Percentiles rank a stretch among this genome's conserved stretches.
Evolutionary conservation across 2,797 vertebrate species (phyloP).

Genomic region (Thalassophryne amazonica): DNA sequence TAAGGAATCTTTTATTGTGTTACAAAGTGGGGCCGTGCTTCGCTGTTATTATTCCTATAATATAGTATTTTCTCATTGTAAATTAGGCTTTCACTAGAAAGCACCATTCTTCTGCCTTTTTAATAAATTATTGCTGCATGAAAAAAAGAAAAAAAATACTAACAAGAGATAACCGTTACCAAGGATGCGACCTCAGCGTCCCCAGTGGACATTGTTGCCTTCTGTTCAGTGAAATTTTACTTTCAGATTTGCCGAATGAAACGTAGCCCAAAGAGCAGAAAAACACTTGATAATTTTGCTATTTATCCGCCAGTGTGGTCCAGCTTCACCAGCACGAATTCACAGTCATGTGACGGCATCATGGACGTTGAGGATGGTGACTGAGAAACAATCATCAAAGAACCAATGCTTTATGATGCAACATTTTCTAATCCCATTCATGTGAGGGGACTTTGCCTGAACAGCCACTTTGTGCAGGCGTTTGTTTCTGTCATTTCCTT

Average conservation of each 20-base stretch:
- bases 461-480: neutral
- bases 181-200: slow-evolving; percentile 23
- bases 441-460: neutral
- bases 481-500: slow-evolving; percentile 1
- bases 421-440: neutral
- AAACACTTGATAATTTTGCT: neutral
- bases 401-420: neutral
- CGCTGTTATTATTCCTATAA: too few species aligned
- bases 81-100: neutral
- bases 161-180: neutral
- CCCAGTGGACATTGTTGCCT: neutral
- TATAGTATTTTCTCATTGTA: too few species aligned
- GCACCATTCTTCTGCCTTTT: neutral
- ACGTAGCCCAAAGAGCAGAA: neutral
- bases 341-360: too few species aligned
- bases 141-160: slow-evolving; percentile 18
- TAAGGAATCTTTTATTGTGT: too few species aligned
- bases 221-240: neutral
- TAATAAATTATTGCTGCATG: slow-evolving; percentile 10
- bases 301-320: too few species aligned
- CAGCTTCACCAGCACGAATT: too few species aligned
- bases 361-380: neutral
- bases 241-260: neutral
- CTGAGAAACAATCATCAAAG: neutral
- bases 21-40: too few species aligned